phyloP scores from a whole-genome alignment of 2,888 invertebrate species.

The Tenthredo amoena region DNA sequence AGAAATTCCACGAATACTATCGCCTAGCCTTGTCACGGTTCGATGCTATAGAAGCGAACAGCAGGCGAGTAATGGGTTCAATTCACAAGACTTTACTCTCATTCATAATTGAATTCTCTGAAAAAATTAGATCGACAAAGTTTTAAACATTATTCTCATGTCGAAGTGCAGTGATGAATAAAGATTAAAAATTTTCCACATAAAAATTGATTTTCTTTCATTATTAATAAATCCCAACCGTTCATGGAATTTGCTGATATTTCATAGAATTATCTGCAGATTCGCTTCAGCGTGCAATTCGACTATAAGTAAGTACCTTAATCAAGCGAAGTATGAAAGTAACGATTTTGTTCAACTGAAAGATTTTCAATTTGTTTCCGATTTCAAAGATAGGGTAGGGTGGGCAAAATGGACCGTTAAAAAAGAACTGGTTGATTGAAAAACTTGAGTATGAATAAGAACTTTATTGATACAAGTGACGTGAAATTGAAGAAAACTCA shows the following conservation, averaged over 20 bases:
- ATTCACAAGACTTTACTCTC: constrained; percentile 7
- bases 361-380: not conserved
- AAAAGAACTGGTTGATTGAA: no score
- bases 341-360: not conserved
- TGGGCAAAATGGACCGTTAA: no score
- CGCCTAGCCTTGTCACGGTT: constrained; percentile 15
- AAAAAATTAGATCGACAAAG: not conserved
- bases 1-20: constrained; percentile 4
- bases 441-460: no score
- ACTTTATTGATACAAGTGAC: no score
- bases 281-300: not conserved
- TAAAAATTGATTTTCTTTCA: not conserved
- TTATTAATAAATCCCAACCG: not conserved
- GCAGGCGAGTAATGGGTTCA: not conserved
- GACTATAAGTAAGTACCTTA: not conserved
- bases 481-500: no score
- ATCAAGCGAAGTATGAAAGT: not conserved
- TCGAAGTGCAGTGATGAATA: not conserved
- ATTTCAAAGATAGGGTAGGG: no score
- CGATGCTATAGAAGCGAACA: not conserved
- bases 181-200: not conserved
- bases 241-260: not conserved
- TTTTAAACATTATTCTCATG: not conserved
- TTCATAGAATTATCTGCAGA: not conserved
- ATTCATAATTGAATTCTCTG: constrained; percentile 3